These are phyloP conservation scores for Cistogaster globosa DNA, from an alignment of 2,888 invertebrate genomes.

Conservation along the genomic window DNA sequence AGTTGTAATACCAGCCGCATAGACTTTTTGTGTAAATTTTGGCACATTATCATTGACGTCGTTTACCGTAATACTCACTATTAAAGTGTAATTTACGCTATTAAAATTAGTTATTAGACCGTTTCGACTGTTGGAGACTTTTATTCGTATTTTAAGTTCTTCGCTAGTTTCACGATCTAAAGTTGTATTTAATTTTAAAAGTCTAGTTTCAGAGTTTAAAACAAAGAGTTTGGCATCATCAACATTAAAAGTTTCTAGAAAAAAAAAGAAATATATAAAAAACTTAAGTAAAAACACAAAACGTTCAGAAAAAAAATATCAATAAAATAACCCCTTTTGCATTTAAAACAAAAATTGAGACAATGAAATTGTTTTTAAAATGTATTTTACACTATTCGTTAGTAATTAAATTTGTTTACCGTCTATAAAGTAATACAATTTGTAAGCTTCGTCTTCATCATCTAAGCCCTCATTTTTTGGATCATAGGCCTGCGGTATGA, in stretches of 20 bases:
- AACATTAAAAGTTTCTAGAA: constrained; percentile 44
- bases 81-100: constrained; percentile 66
- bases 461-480: constrained; percentile 83
- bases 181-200: constrained; percentile 79
- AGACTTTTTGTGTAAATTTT: constrained; percentile 83
- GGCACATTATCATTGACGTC: constrained; percentile 86
- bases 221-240: constrained; percentile 73
- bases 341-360: too few relatives aligned
- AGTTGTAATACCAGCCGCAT: constrained; percentile 84
- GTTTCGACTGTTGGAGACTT: constrained; percentile 83
- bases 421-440: constrained; percentile 84
- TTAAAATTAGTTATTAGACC: constrained; percentile 72
- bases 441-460: constrained; percentile 80
- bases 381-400: too few relatives aligned
- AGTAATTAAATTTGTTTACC: constrained; percentile 77
- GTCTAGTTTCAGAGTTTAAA: constrained; percentile 81
- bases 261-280: too few relatives aligned
- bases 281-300: too few relatives aligned
- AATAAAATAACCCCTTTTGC: too few relatives aligned
- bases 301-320: too few relatives aligned
- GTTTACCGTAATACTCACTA: constrained; percentile 73
- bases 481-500: constrained; percentile 82
- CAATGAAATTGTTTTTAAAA: too few relatives aligned
- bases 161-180: constrained; percentile 83
- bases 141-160: constrained; percentile 83